Percentiles rank a stretch among this genome's conserved stretches.
Evolutionary conservation across 1,140 invertebrate species (phyloP).

Genomic region (Panagrolaimus sp.): DNA sequence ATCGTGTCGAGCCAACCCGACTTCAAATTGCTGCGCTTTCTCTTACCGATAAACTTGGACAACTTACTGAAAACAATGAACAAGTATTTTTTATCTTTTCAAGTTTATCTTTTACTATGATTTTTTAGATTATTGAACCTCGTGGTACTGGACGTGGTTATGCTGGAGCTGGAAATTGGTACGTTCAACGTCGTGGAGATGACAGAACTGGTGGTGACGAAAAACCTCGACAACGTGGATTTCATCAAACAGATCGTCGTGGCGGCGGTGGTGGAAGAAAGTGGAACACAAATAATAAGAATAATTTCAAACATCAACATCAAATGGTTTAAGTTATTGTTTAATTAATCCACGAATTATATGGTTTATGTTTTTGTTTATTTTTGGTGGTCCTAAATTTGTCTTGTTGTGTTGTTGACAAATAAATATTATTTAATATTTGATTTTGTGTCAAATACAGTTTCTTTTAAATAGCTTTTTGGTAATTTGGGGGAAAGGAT

Average conservation of each 20-base stretch:
- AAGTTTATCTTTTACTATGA: background rate
- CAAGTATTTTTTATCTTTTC: conserved; percentile 64
- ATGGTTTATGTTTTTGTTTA: no score
- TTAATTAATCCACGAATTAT: no score
- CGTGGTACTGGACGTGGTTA: conserved; percentile 43
- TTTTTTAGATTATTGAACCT: conserved; percentile 51
- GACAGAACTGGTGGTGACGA: conserved; percentile 45
- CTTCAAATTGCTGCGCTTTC: conserved; percentile 91
- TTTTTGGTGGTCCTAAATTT: no score
- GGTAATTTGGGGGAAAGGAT: no score
- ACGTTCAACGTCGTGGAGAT: conserved; percentile 27
- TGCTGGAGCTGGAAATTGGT: conserved; percentile 40
- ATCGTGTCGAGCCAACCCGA: conserved; percentile 92
- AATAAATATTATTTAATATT: no score
- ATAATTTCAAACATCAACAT: no score
- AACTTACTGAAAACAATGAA: conserved; percentile 92
- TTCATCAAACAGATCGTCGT: conserved; percentile 1
- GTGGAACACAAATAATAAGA: background rate
- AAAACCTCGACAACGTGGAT: conserved; percentile 26
- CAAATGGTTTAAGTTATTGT: no score
- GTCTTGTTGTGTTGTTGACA: no score
- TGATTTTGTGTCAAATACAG: no score
- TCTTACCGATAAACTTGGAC: conserved; percentile 84
- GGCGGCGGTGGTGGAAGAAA: background rate
- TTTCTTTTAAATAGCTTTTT: no score